Evolutionary conservation across 2,888 invertebrate species (phyloP).

Genomic region (Xiphydria camelus): DNA sequence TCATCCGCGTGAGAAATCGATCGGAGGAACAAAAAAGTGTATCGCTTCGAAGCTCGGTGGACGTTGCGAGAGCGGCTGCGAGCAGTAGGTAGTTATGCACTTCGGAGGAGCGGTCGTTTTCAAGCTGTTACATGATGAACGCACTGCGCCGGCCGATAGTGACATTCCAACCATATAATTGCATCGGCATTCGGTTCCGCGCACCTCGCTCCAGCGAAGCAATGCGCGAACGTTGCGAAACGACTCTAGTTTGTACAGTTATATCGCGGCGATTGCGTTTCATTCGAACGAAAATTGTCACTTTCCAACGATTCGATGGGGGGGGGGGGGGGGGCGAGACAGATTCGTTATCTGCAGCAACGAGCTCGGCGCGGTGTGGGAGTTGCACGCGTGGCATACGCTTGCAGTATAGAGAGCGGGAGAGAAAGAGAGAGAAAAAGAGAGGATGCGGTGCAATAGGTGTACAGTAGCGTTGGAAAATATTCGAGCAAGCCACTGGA

Average conservation of each 20-base stretch:
- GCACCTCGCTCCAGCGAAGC: slow-evolving; percentile 7
- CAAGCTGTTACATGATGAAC: slow-evolving; percentile 48
- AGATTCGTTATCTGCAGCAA: too few relatives aligned
- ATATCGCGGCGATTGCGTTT: slow-evolving; percentile 21
- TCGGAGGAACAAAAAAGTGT: slow-evolving; percentile 10
- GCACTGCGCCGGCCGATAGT: slow-evolving; percentile 36
- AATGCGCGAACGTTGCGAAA: slow-evolving; percentile 10
- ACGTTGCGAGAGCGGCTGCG: neutral
- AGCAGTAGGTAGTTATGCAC: slow-evolving; percentile 9
- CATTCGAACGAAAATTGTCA: slow-evolving; percentile 30
- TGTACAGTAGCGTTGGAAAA: too few relatives aligned
- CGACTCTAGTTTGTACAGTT: slow-evolving; percentile 16
- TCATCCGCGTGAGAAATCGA: too few relatives aligned
- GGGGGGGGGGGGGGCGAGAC: too few relatives aligned
- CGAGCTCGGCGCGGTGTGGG: too few relatives aligned
- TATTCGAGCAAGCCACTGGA: too few relatives aligned
- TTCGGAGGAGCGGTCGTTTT: slow-evolving; percentile 19
- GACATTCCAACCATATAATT: slow-evolving; percentile 38
- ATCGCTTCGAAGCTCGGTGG: neutral
- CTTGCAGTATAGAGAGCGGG: too few relatives aligned
- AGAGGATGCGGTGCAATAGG: too few relatives aligned
- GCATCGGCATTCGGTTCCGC: slow-evolving; percentile 24
- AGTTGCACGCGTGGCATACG: too few relatives aligned
- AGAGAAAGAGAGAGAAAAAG: too few relatives aligned
- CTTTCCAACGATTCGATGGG: slow-evolving; percentile 25